Conservation (phyloP, 2,113 vertebrate species). For the Zosterops pallidus region DNA sequence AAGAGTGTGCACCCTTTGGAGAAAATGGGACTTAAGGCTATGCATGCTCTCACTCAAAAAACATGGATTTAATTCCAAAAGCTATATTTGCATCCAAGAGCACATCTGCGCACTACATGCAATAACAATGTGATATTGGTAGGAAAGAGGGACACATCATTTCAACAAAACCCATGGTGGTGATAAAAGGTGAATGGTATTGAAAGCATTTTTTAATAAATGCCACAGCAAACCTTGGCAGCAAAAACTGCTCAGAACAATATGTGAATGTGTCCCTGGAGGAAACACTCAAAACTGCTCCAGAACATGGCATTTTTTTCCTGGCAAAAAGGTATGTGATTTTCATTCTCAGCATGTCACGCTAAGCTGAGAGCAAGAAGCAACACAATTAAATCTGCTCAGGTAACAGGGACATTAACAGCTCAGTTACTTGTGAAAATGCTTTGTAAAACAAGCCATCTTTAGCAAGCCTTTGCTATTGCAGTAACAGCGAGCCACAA, state of each 20-base stretch:
- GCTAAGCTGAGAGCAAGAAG: background rate
- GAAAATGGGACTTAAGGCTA: background rate
- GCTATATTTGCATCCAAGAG: background rate
- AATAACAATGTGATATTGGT: background rate
- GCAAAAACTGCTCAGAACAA: background rate
- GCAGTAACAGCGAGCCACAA: background rate
- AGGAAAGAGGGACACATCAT: background rate
- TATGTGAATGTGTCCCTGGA: background rate
- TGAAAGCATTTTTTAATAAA: conserved; percentile 30
- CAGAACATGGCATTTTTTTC: background rate
- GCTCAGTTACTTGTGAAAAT: conserved; percentile 36
- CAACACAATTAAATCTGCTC: conserved; percentile 43
- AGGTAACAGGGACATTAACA: conserved; percentile 58
- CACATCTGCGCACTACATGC: background rate
- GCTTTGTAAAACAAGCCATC: conserved; percentile 12
- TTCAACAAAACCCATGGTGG: background rate
- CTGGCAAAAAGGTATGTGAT: background rate
- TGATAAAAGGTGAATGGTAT: background rate
- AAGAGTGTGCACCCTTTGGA: background rate
- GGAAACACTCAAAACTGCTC: background rate
- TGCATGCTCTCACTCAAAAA: background rate
- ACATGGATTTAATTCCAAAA: background rate
- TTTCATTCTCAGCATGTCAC: conserved; percentile 21
- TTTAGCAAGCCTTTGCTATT: background rate
- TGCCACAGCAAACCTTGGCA: conserved; percentile 19